phyloP scores from a whole-genome alignment of 2,888 invertebrate species.

The Macaria notata region DNA sequence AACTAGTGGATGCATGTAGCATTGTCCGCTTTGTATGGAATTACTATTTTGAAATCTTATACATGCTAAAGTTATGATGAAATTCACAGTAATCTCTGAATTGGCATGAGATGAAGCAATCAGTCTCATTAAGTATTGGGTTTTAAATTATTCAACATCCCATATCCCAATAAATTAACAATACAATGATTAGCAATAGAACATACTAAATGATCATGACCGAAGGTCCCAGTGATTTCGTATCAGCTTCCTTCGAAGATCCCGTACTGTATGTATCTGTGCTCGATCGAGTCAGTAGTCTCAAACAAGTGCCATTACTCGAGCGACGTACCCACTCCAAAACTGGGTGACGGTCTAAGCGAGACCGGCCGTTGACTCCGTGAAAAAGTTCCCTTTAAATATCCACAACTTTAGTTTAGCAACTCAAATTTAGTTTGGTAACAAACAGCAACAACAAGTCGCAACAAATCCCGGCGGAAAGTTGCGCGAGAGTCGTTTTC shows the following conservation, averaged over 20 bases:
- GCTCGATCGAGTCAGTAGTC: slow-evolving; percentile 71
- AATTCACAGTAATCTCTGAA: too few species aligned
- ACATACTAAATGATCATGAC: too few species aligned
- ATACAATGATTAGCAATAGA: too few species aligned
- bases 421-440: slow-evolving; percentile 81
- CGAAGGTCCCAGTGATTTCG: too few species aligned
- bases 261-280: slow-evolving; percentile 12
- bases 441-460: slow-evolving; percentile 80
- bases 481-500: slow-evolving; percentile 80
- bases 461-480: slow-evolving; percentile 73
- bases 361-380: slow-evolving; percentile 80
- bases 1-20: too few species aligned
- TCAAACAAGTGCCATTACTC: slow-evolving; percentile 82
- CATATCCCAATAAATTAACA: too few species aligned
- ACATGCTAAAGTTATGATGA: too few species aligned
- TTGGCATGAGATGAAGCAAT: too few species aligned
- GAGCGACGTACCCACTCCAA: slow-evolving; percentile 64
- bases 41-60: too few species aligned
- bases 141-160: too few species aligned
- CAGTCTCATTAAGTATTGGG: too few species aligned
- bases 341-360: slow-evolving; percentile 80
- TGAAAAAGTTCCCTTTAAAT: slow-evolving; percentile 82
- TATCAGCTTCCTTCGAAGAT: slow-evolving; percentile 1
- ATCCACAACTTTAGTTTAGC: slow-evolving; percentile 81
- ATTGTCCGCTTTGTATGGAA: too few species aligned